Evolutionary conservation across 2,888 invertebrate species (phyloP).

Genomic region (Halocaridina rubra): DNA sequence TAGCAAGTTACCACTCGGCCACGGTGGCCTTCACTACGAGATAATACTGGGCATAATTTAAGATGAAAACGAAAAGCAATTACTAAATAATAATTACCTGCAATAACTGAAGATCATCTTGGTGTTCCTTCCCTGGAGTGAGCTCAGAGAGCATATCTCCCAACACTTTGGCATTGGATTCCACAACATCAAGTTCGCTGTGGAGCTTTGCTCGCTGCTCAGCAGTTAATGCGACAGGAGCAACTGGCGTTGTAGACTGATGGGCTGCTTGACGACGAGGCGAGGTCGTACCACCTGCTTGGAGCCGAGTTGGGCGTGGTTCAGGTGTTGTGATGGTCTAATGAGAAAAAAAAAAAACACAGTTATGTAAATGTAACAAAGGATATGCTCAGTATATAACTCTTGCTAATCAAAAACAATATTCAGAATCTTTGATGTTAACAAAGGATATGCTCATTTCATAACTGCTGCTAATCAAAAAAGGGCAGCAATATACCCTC

Average conservation of each 20-base stretch:
- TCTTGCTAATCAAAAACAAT: too few species aligned
- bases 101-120: slow-evolving; percentile 87
- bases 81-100: too few species aligned
- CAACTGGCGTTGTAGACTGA: slow-evolving; percentile 64
- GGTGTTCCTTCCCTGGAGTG: slow-evolving; percentile 84
- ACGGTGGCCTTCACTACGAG: too few species aligned
- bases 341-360: not conserved
- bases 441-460: too few species aligned
- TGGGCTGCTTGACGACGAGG: slow-evolving; percentile 64
- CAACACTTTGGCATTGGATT: slow-evolving; percentile 92
- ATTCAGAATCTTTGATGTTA: too few species aligned
- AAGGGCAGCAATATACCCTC: too few species aligned
- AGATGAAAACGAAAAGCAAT: too few species aligned
- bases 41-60: too few species aligned
- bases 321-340: slow-evolving; percentile 63
- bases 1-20: too few species aligned
- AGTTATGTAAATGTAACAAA: too few species aligned
- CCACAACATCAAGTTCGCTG: slow-evolving; percentile 92
- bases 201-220: slow-evolving; percentile 91
- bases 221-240: slow-evolving; percentile 70
- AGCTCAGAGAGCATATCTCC: slow-evolving; percentile 95
- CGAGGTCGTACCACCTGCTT: slow-evolving; percentile 68
- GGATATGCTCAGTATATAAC: too few species aligned
- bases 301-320: slow-evolving; percentile 1
- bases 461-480: too few species aligned